Conservation (phyloP, 2,113 vertebrate species). For the Ictidomys tridecemlineatus region DNA sequence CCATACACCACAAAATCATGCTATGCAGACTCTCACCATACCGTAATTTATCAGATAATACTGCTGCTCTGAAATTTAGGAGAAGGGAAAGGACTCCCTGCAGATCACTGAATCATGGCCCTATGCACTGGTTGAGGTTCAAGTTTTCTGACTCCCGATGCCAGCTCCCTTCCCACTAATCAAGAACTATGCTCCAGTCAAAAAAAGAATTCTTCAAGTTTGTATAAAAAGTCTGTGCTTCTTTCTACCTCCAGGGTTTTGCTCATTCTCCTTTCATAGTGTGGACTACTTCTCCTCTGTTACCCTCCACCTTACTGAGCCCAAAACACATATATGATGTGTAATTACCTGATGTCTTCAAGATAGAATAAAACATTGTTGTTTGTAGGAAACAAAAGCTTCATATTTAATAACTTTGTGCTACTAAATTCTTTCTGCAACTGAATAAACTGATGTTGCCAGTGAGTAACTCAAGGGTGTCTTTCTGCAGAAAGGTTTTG, state of each 20-base stretch:
- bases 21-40: not conserved
- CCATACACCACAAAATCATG: not conserved
- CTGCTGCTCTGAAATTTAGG: not conserved
- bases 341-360: not conserved
- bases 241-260: not conserved
- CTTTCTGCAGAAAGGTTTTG: not conserved
- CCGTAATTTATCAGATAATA: not conserved
- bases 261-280: not conserved
- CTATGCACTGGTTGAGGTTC: not conserved
- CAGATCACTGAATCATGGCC: not conserved
- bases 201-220: not conserved
- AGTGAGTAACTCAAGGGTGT: not conserved
- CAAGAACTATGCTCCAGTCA: not conserved
- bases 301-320: not conserved
- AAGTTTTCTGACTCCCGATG: not conserved
- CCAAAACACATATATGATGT: not conserved
- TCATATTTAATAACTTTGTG: not conserved
- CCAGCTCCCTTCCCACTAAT: not conserved
- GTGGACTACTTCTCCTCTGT: not conserved
- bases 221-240: not conserved
- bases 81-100: not conserved
- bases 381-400: not conserved
- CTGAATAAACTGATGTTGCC: not conserved
- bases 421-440: not conserved
- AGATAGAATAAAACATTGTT: not conserved